A percentile compares a stretch with the other conserved stretches of the same genome.
These are phyloP conservation scores for Drosophila nebulosa DNA, from an alignment of 1,140 invertebrate species.

Conservation along the genomic window DNA sequence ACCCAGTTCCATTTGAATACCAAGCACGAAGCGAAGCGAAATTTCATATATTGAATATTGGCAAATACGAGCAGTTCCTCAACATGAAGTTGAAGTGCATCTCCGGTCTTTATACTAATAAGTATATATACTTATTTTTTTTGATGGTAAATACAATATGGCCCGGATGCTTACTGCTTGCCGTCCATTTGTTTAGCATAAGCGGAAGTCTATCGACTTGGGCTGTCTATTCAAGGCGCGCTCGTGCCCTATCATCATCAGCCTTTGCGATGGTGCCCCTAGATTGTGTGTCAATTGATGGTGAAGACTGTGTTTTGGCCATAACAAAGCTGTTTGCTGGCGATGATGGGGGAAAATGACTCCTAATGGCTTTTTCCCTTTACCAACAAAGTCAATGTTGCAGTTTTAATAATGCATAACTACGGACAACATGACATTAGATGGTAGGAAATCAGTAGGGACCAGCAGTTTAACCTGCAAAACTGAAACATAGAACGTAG, in stretches of 20 bases:
- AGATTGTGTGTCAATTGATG: conserved; percentile 18
- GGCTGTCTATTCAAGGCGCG: not conserved
- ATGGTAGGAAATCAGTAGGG: too few relatives aligned
- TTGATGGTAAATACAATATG: conserved; percentile 22
- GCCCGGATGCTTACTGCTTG: not conserved
- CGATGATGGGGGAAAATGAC: not conserved
- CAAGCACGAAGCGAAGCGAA: conserved; percentile 45
- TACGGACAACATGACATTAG: too few relatives aligned
- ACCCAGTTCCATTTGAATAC: conserved; percentile 45
- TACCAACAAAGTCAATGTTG: not conserved
- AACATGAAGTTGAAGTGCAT: conserved; percentile 25
- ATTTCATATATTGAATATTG: conserved; percentile 52
- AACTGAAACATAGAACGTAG: too few relatives aligned
- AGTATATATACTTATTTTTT: conserved; percentile 13
- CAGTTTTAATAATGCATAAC: not conserved
- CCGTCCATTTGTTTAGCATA: conserved; percentile 12
- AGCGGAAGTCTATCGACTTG: conserved; percentile 5
- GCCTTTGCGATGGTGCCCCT: conserved; percentile 4
- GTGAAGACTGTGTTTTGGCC: not conserved
- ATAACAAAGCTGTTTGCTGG: not conserved
- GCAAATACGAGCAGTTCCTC: conserved; percentile 31
- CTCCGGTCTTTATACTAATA: conserved; percentile 12
- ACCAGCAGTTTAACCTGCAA: too few relatives aligned
- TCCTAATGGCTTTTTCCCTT: not conserved
- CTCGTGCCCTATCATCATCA: conserved; percentile 36